Base-by-base conservation (phyloP, 2,113 vertebrate genomes). In the Nansenia antarctica region DNA sequence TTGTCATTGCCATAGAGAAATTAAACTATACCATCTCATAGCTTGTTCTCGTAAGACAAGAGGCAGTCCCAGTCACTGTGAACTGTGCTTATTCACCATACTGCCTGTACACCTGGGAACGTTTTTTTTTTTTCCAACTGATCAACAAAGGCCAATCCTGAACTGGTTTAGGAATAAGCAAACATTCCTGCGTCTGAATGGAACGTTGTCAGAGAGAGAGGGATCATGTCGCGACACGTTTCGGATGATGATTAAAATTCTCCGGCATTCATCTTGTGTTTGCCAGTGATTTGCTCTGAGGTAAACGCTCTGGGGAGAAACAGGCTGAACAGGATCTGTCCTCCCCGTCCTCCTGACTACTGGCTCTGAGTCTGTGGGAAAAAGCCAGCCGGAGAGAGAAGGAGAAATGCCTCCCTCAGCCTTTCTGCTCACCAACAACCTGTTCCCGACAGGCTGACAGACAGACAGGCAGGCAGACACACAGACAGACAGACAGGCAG, bases 301-400 rank as follows among this genome's bases (percentile, higher is more conserved):
- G 59, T 70, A 63, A 75, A 79, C n/a, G 47, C 29, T 57, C 59
- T 18, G 31, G 54, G 42, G 64, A 67, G 35, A 71, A 87, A 90
- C 90, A 75, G 78, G 86, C 66, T 71, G 53, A 67, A 90, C 90
- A 76, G 79, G 88, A 76, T 89, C 69, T 22, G 55, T 67, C 60
- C 65, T 63, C 67, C 31, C 76, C 52, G 31, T 27, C 22, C 15
- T 59, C 24, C 61, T 26, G 15, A 72, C 73, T 76, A 65, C 74
- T 69, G 68, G 11, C 11, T 54, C 9, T 62, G 47, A 3, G 3
- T 30, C 11, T 52, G 47, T 52, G 30, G 1, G 18, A 14, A 45
- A 45, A 24, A 54, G 27, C 11, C 3, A 6, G 29, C 6, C n/a
- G n/a, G n/a, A n/a, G n/a, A n/a, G n/a, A n/a, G n/a, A n/a, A n/a